phyloP scores from a whole-genome alignment of 2,888 invertebrate genomes.

The Agonopterix alstromeriana region DNA sequence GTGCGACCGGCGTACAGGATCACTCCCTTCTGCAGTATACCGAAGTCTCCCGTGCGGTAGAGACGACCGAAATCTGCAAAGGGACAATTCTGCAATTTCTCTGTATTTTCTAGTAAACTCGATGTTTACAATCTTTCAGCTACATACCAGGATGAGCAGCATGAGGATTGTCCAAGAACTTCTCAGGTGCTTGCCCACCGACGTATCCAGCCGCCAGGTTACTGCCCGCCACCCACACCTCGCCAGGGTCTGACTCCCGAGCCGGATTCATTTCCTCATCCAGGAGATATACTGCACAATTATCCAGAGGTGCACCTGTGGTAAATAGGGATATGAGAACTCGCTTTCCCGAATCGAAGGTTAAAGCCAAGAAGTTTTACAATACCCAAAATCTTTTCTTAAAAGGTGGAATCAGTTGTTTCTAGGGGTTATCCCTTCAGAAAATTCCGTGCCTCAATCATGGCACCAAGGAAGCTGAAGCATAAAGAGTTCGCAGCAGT shows the following conservation, averaged over 20 bases:
- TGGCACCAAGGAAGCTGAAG: no score
- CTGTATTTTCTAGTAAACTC: background rate
- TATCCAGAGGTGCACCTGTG: constrained; percentile 85
- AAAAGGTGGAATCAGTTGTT: no score
- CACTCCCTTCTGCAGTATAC: constrained; percentile 81
- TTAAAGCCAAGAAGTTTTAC: no score
- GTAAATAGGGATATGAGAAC: no score
- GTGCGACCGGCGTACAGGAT: constrained; percentile 88
- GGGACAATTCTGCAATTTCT: background rate
- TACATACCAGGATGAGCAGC: constrained; percentile 64
- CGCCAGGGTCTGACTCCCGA: constrained; percentile 84
- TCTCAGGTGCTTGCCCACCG: constrained; percentile 82
- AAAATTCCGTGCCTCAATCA: no score
- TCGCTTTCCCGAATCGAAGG: no score
- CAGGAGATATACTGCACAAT: constrained; percentile 87
- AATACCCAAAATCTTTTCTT: no score
- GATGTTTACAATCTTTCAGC: no score
- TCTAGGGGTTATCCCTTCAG: no score
- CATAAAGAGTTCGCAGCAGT: no score
- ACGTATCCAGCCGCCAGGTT: constrained; percentile 91
- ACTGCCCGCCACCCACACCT: constrained; percentile 87
- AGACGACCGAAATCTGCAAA: constrained; percentile 80
- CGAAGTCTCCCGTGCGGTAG: constrained; percentile 92
- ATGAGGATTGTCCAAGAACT: constrained; percentile 86
- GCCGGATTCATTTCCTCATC: constrained; percentile 85